Conservation (phyloP, 2,113 vertebrate species). For the Corythaeola cristata region DNA sequence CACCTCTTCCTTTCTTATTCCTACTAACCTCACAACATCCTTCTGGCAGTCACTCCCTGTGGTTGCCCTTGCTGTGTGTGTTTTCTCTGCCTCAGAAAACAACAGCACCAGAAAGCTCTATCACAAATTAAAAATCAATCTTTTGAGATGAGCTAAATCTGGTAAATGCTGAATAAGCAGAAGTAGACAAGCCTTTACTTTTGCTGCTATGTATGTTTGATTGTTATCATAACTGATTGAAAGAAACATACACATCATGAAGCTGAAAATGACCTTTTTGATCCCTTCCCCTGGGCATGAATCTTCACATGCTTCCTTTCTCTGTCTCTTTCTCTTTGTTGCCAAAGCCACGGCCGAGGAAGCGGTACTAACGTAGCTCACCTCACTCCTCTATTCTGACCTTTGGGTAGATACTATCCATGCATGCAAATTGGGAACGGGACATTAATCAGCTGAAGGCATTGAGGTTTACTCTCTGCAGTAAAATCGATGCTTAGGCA, state of each 20-base stretch:
- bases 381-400: neutral
- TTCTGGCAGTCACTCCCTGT: neutral
- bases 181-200: neutral
- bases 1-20: neutral
- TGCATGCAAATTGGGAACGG: neutral
- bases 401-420: neutral
- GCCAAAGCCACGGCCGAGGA: neutral
- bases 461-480: neutral
- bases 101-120: neutral
- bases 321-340: neutral
- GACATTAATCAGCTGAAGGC: constrained; percentile 14
- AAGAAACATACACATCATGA: neutral
- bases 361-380: neutral
- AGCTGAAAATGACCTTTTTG: neutral
- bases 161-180: neutral
- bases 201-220: neutral
- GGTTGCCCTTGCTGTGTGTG: neutral
- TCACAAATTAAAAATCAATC: neutral
- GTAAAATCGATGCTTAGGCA: neutral
- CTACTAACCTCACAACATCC: neutral
- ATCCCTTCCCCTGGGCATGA: neutral
- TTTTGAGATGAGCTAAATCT: neutral
- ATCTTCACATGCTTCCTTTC: neutral
- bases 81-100: neutral
- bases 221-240: neutral